These are phyloP conservation scores for Nannoperca australis DNA, from an alignment of 2,797 vertebrate species.

Conservation along the genomic window DNA sequence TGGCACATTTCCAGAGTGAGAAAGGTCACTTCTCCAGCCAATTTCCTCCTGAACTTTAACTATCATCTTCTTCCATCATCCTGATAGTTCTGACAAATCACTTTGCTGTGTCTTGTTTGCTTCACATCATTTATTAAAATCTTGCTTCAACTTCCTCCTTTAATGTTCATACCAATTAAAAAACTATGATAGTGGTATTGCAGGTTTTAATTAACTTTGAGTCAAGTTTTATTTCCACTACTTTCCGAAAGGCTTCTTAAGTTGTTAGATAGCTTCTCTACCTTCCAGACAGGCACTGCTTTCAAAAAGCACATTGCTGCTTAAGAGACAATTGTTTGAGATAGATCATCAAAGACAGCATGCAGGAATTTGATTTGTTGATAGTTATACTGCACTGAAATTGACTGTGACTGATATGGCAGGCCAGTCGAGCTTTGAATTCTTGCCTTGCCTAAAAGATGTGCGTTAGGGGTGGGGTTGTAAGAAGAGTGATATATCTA, in stretches of 20 bases:
- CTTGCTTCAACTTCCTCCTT: constrained; percentile 3
- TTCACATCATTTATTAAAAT: constrained; percentile 10
- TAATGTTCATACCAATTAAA: constrained; percentile 13
- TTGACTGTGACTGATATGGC: not conserved
- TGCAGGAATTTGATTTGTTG: not conserved
- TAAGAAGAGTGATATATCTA: not conserved
- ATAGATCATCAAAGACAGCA: not conserved
- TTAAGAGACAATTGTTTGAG: not conserved
- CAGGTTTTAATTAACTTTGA: constrained; percentile 15
- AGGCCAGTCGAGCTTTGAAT: not conserved
- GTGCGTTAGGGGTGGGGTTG: no score
- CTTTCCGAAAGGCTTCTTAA: not conserved
- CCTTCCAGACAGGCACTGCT: not conserved
- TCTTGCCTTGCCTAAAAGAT: no score
- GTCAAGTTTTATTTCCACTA: not conserved
- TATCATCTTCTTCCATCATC: constrained; percentile 1
- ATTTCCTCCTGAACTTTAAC: not conserved
- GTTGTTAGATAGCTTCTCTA: not conserved
- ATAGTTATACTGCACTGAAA: not conserved
- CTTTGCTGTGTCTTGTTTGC: constrained; percentile 9
- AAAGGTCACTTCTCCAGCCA: constrained; percentile 1
- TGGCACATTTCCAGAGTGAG: not conserved
- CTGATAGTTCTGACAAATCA: constrained; percentile 15
- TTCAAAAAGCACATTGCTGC: not conserved
- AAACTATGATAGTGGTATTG: not conserved